Conservation (phyloP, 2,888 invertebrate genomes). For the Parthenolecanium corni region DNA sequence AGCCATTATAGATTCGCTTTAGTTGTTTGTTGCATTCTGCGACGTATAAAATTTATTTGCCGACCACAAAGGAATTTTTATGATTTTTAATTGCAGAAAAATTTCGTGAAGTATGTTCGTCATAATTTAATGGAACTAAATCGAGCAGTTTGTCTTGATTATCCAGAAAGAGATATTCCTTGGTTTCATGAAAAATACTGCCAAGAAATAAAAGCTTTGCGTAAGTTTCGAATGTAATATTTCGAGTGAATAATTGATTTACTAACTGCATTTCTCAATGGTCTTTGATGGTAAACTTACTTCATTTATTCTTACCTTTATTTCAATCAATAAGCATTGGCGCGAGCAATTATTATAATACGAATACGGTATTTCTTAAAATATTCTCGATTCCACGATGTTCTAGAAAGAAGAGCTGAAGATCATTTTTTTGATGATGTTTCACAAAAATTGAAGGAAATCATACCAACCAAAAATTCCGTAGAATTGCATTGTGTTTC, state of each 20-base stretch:
- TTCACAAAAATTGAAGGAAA: conserved; percentile 33
- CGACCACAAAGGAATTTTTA: no score
- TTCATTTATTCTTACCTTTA: no score
- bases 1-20: no score
- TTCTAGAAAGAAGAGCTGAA: no score
- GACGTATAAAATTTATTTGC: no score
- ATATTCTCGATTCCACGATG: no score
- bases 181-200: conserved; percentile 56
- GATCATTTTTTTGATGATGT: conserved; percentile 31
- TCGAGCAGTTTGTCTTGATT: conserved; percentile 51
- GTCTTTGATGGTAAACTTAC: no score
- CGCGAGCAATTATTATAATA: background rate
- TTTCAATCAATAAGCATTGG: background rate
- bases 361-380: conserved; percentile 25
- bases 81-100: no score
- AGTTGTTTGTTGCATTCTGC: no score
- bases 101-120: conserved; percentile 38
- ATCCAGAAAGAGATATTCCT: conserved; percentile 50
- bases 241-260: no score
- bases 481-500: conserved; percentile 37
- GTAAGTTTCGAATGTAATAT: conserved; percentile 39
- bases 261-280: no score
- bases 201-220: conserved; percentile 42
- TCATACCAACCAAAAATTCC: conserved; percentile 35
- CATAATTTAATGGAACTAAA: conserved; percentile 50